phyloP scores from a whole-genome alignment of 2,888 invertebrate species.

The Oligia latruncula region DNA sequence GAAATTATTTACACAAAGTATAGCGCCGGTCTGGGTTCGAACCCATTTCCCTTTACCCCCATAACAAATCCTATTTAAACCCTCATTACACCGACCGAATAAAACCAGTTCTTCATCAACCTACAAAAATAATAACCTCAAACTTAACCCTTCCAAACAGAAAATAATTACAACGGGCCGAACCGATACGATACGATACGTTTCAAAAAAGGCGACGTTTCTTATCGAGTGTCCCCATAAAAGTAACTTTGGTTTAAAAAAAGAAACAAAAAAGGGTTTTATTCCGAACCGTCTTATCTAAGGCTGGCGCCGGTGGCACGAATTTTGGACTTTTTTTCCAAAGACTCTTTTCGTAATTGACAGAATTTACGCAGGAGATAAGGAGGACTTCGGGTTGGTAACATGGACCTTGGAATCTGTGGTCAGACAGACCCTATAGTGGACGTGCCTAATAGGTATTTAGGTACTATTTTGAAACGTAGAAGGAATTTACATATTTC shows the following conservation, averaged over 20 bases:
- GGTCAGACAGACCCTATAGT: conserved; percentile 13
- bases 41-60: not conserved
- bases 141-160: conserved; percentile 53
- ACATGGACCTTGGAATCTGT: conserved; percentile 54
- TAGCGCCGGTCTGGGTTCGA: not conserved
- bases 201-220: conserved; percentile 58
- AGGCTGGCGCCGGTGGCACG: conserved; percentile 73
- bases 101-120: conserved; percentile 44
- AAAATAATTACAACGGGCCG: conserved; percentile 64
- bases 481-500: conserved; percentile 1
- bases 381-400: conserved; percentile 47
- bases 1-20: too few species aligned
- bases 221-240: conserved; percentile 72
- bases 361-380: conserved; percentile 73
- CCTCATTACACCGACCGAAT: not conserved
- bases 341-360: conserved; percentile 69
- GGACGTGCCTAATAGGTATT: conserved; percentile 10
- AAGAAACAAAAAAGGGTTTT: conserved; percentile 60
- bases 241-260: conserved; percentile 67
- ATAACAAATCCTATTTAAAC: not conserved
- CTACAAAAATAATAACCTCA: conserved; percentile 39
- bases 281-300: conserved; percentile 67
- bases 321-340: conserved; percentile 61
- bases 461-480: conserved; percentile 21
- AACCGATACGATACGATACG: conserved; percentile 49